Percentiles rank a stretch among this genome's conserved stretches.
phyloP scores from a whole-genome alignment of 2,888 invertebrate species.

The Morpho achilles region DNA sequence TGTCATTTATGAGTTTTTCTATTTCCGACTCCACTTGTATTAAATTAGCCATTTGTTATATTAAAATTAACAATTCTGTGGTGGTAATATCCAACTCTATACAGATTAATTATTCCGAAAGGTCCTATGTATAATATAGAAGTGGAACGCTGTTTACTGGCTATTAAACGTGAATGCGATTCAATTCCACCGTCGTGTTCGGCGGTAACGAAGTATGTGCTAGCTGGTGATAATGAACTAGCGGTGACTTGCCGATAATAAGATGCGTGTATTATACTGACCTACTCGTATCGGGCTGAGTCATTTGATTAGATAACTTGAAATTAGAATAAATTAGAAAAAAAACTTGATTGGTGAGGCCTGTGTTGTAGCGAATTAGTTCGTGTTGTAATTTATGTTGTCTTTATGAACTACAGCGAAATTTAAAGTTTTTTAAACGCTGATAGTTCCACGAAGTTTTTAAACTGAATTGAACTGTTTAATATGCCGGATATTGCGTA shows the following conservation, averaged over 20 bases:
- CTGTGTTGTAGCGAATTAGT: constrained; percentile 11
- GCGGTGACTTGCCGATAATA: constrained; percentile 52
- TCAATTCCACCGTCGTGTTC: constrained; percentile 59
- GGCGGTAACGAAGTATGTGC: constrained; percentile 47
- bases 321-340: constrained; percentile 16
- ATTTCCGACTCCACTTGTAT: too few relatives aligned
- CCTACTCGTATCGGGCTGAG: constrained; percentile 38
- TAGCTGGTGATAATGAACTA: constrained; percentile 44
- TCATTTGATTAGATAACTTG: constrained; percentile 18
- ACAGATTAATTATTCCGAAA: constrained; percentile 48
- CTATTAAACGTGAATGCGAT: constrained; percentile 72
- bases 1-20: too few relatives aligned
- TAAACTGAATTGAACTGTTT: too few relatives aligned
- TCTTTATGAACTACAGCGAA: neutral
- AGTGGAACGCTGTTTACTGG: constrained; percentile 66
- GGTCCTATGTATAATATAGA: constrained; percentile 52
- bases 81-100: constrained; percentile 40
- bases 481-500: too few relatives aligned
- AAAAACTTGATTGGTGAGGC: constrained; percentile 8
- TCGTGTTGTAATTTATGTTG: neutral
- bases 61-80: neutral
- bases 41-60: too few relatives aligned
- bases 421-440: neutral
- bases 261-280: constrained; percentile 20
- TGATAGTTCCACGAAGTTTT: neutral